Base-by-base conservation (phyloP, 1,140 invertebrate species). In the Leucophenga varia region DNA sequence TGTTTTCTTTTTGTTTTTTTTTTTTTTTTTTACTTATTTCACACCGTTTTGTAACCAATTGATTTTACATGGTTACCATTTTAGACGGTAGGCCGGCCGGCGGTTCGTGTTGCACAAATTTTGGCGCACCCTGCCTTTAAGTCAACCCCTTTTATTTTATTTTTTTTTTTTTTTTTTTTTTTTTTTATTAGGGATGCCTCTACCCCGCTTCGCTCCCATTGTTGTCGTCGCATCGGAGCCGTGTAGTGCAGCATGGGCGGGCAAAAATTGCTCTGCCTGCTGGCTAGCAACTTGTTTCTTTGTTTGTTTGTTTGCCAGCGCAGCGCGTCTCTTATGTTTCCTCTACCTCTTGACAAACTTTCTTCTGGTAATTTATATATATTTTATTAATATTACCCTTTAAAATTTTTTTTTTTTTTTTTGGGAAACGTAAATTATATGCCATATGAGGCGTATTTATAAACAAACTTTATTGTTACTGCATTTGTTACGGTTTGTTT, bases 361-460 rank as follows among this genome's bases (percentile, higher is more conserved):
- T 67, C 67, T 67, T 59, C 64, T 67, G 63, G 64, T 67, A 67
- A 67, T 67, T 67, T 67, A 67, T 65, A 65, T 25, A 25, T 25
- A 25, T 10, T 25, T 25, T 25, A 5, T 25, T 58, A 64, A 59
- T 64, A n/a, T 64, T 56, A 55, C n/a, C n/a, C n/a, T n/a, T n/a
- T n/a, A n/a, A n/a, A 53, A 25, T 25, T 25, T 25, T 25, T 61
- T 52, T 56, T 67, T 61, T 63, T n/a, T 34, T 32, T 40, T 45
- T 51, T 40, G 59, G 59, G 67, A 65, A 67, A 68, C 63, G 68
- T 47, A 65, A 67, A 67, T 67, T 67, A 67, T 67, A 53, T 52
- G 44, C 31, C 54, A 40, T 17, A 38, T 4, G 14, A 25, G 22
- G 22, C 22, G 22, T 25, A 25, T 10, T 6, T 25, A 25, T 25